phyloP scores from a whole-genome alignment of 2,113 vertebrate genomes.

The Phrynocephalus versicolor region DNA sequence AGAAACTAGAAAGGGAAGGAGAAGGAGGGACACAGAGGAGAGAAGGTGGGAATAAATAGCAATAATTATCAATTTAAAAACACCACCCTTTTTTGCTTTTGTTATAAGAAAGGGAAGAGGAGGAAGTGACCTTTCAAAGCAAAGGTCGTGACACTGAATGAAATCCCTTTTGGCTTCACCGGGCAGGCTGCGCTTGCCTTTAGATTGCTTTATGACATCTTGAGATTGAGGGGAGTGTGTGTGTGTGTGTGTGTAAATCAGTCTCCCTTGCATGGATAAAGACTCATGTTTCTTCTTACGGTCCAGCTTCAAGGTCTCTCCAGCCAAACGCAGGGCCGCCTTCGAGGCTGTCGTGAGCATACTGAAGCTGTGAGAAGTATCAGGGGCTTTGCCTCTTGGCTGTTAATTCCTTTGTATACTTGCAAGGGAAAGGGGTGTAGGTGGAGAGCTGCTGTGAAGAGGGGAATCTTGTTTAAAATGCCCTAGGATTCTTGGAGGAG shows the following conservation, averaged over 20 bases:
- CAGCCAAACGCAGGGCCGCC: conserved; percentile 77
- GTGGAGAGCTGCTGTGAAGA: background rate
- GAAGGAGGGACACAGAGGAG: background rate
- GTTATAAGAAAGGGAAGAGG: conserved; percentile 90
- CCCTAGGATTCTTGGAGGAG: background rate
- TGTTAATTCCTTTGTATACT: conserved; percentile 32
- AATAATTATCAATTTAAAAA: conserved; percentile 30
- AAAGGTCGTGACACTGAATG: conserved; percentile 98
- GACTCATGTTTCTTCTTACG: conserved; percentile 77
- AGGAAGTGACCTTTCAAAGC: conserved; percentile 89
- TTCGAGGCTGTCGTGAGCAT: background rate
- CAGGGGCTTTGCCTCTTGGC: background rate
- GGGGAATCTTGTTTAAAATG: background rate
- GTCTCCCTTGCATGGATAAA: conserved; percentile 73
- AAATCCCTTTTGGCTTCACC: conserved; percentile 96
- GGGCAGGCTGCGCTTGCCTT: conserved; percentile 84
- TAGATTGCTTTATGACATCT: conserved; percentile 96
- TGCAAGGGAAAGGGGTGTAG: background rate
- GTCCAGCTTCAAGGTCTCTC: conserved; percentile 86
- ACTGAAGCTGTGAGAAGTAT: background rate
- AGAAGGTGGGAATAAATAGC: background rate
- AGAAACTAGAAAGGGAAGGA: conserved; percentile 53
- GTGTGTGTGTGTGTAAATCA: conserved; percentile 76
- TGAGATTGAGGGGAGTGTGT: conserved; percentile 78
- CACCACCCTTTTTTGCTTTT: conserved; percentile 78